Percentiles rank a stretch among this genome's conserved stretches.
phyloP scores from a whole-genome alignment of 53 echinoderm and acorn worm species.

The Henricia sp. region DNA sequence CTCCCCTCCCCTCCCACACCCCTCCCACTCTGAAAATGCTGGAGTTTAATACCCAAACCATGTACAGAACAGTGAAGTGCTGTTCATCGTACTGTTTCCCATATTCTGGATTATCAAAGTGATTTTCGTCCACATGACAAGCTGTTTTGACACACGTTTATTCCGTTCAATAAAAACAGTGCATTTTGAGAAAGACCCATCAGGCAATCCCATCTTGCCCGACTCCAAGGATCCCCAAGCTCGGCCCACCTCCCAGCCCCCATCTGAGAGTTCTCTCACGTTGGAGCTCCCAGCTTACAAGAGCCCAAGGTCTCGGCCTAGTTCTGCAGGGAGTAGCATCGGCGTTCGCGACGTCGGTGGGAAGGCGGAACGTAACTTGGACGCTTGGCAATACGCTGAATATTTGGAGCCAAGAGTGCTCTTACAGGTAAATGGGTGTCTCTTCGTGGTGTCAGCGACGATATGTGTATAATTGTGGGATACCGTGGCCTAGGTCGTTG shows the following conservation, averaged over 20 bases:
- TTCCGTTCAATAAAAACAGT: too few species aligned
- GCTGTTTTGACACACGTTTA: too few species aligned
- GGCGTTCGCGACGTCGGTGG: conserved; percentile 89
- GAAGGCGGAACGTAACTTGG: conserved; percentile 76
- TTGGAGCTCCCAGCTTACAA: conserved; percentile 15
- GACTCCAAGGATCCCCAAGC: conserved; percentile 27
- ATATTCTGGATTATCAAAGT: too few species aligned
- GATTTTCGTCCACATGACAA: too few species aligned
- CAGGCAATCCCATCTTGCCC: conserved; percentile 71
- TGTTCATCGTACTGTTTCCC: too few species aligned
- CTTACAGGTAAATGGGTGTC: conserved; percentile 90
- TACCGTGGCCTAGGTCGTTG: too few species aligned
- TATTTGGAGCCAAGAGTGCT: conserved; percentile 91
- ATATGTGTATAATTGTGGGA: too few species aligned
- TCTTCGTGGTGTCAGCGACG: too few species aligned
- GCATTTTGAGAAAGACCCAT: conserved; percentile 91
- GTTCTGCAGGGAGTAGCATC: conserved; percentile 74
- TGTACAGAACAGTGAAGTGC: too few species aligned
- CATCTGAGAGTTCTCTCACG: conserved; percentile 29
- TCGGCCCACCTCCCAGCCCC: not conserved
- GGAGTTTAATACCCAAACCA: too few species aligned
- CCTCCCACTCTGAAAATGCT: too few species aligned
- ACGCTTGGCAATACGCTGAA: conserved; percentile 96
- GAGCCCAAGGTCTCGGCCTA: conserved; percentile 32
- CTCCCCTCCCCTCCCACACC: too few species aligned